Base-by-base conservation (phyloP, 2,797 vertebrate genomes). In the Leptatherina wallacei region DNA sequence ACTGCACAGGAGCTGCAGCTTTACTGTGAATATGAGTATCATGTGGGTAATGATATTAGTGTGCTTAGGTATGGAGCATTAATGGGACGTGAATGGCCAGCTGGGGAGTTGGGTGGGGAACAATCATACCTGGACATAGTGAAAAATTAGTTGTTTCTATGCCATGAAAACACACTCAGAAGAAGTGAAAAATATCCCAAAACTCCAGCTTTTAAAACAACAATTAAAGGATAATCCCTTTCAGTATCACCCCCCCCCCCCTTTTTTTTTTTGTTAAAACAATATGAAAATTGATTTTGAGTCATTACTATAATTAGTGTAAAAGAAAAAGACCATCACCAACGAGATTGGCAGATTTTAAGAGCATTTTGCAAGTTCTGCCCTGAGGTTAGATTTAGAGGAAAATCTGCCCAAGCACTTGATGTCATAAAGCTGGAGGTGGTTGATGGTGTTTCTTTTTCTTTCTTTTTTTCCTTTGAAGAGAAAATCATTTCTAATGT, bases 401-500 rank as follows among this genome's bases (percentile, higher is more conserved):
- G 16, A 18, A 51, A 78, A 73, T 76, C 74, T 78, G n/a, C 22
- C 27, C 62, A 30, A 47, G 54, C 49, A 65, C 63, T 69, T 18
- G 1, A 36, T 61, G 68, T 62, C 66, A 58, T 40, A 65, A 58
- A 71, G 73, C 61, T 57, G 64, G 42, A 67, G 65, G 74, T 44
- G 65, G 58, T 47, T 14, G 58, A 52, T 14, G 49, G 5, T 55
- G 30, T 30, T 30, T 13, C 5, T 14, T 16, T 59, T 58, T 8
- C 8, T 10, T 33, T 47, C 30, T 13, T 32, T 55, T 59, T 60
- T 55, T 52, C 55, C 6, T 44, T 32, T 58, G 40, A 36, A 61
- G 24, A 69, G 71, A 36, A 75, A 81, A 75, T 71, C 71, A 24
- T 65, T 71, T 29, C 49, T 73, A 68, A 73, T 60, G 69, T 47